A percentile compares a stretch with the other conserved stretches of the same genome.
Evolutionary conservation across 2,113 vertebrate species (phyloP).

Genomic region (Rousettus leschenaultii): DNA sequence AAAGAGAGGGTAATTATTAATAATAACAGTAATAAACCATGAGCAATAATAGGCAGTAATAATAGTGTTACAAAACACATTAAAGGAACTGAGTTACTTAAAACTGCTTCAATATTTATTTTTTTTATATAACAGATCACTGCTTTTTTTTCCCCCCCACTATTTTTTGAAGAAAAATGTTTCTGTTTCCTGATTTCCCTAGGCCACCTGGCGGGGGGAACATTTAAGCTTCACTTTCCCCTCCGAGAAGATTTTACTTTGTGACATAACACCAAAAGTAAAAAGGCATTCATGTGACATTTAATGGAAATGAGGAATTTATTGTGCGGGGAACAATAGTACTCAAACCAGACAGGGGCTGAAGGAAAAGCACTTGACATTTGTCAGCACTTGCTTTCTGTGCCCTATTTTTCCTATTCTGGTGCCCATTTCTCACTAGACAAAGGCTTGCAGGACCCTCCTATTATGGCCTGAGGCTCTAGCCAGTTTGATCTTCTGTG

Average conservation of each 20-base stretch:
- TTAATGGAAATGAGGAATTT: neutral
- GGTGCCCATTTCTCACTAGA: neutral
- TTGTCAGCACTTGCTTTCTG: neutral
- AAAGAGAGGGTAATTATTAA: neutral
- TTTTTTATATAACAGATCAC: neutral
- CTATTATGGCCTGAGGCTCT: neutral
- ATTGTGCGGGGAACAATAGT: neutral
- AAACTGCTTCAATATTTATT: neutral
- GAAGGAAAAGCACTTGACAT: neutral
- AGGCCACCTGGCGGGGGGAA: neutral
- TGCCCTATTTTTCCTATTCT: neutral
- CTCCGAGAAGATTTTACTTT: constrained; percentile 10
- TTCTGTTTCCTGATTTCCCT: constrained; percentile 41
- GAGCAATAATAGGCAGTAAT: neutral
- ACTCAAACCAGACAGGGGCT: neutral
- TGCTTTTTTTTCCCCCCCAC: neutral
- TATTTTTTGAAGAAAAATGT: constrained; percentile 16
- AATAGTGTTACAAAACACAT: neutral
- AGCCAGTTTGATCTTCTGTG: neutral
- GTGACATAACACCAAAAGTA: constrained; percentile 32
- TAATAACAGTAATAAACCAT: neutral
- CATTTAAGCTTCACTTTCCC: constrained; percentile 43
- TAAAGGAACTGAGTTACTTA: neutral
- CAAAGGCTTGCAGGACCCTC: neutral
- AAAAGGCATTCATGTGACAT: constrained; percentile 34